phyloP scores from a whole-genome alignment of 2,797 vertebrate genomes.

The Lycodopsis pacificus region DNA sequence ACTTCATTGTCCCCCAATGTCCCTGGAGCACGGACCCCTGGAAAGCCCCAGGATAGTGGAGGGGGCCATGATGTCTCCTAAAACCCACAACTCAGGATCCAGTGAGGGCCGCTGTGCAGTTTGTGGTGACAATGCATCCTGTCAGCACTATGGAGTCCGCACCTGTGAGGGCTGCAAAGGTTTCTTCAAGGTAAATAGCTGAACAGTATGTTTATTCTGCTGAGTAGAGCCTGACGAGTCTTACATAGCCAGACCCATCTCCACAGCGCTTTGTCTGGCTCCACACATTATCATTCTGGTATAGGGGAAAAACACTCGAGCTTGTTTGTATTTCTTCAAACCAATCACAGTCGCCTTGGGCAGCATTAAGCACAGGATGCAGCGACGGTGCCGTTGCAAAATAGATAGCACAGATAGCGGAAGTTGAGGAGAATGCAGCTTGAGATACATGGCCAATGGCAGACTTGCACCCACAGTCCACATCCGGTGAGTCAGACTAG shows the following conservation, averaged over 20 bases:
- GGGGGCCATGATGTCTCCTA: slow-evolving; percentile 79
- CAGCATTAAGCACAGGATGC: neutral
- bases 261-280: neutral
- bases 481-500: neutral
- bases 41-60: slow-evolving; percentile 84
- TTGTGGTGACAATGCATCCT: slow-evolving; percentile 96
- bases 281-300: neutral
- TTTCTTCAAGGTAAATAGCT: slow-evolving; percentile 88
- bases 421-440: neutral
- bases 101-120: slow-evolving; percentile 94
- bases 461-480: neutral
- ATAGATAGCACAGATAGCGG: neutral
- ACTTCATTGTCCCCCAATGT: slow-evolving; percentile 81
- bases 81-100: slow-evolving; percentile 82
- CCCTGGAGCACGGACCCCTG: slow-evolving; percentile 81
- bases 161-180: slow-evolving; percentile 96
- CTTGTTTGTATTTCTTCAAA: neutral
- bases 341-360: neutral
- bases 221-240: neutral
- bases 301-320: neutral
- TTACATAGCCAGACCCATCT: neutral
- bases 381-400: neutral
- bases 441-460: neutral
- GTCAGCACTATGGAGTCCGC: slow-evolving; percentile 97
- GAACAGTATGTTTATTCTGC: slow-evolving; percentile 1